Percentiles rank a stretch among this genome's conserved stretches.
Conservation (phyloP, 2,888 invertebrate genomes). For the Schizotus pectinicornis region DNA sequence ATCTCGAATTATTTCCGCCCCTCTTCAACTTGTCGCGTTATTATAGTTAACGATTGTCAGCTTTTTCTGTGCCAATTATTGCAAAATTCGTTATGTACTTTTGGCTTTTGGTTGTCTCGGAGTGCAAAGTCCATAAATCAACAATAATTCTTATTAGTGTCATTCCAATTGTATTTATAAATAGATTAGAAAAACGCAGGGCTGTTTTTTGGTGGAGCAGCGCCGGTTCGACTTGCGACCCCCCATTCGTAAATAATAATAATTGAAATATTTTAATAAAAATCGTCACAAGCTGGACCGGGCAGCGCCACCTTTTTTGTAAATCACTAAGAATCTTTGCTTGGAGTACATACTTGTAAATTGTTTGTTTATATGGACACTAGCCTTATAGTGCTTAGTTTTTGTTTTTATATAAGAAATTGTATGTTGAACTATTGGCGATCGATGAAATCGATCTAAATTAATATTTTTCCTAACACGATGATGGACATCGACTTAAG, state of each 20-base stretch:
- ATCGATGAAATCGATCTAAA: constrained; percentile 32
- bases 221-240: constrained; percentile 17
- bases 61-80: constrained; percentile 51
- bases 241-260: neutral
- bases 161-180: constrained; percentile 57
- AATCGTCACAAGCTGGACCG: constrained; percentile 1
- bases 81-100: constrained; percentile 33
- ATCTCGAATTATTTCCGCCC: constrained; percentile 4
- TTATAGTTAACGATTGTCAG: constrained; percentile 45
- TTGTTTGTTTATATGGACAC: constrained; percentile 45
- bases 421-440: constrained; percentile 27
- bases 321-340: constrained; percentile 42
- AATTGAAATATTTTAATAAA: constrained; percentile 15
- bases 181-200: constrained; percentile 50
- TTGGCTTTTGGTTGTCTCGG: constrained; percentile 2
- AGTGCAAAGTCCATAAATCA: constrained; percentile 46
- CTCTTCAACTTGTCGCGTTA: constrained; percentile 30
- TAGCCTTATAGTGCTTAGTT: constrained; percentile 36
- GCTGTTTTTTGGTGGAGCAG: constrained; percentile 45
- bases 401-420: constrained; percentile 17
- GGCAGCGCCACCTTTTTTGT: constrained; percentile 36
- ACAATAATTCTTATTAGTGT: constrained; percentile 56
- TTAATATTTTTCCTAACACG: constrained; percentile 24
- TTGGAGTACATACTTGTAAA: constrained; percentile 46
- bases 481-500: constrained; percentile 5